A percentile compares a stretch with the other conserved stretches of the same genome.
phyloP scores from a whole-genome alignment of 2,888 invertebrate genomes.

The Mythimna loreyi region DNA sequence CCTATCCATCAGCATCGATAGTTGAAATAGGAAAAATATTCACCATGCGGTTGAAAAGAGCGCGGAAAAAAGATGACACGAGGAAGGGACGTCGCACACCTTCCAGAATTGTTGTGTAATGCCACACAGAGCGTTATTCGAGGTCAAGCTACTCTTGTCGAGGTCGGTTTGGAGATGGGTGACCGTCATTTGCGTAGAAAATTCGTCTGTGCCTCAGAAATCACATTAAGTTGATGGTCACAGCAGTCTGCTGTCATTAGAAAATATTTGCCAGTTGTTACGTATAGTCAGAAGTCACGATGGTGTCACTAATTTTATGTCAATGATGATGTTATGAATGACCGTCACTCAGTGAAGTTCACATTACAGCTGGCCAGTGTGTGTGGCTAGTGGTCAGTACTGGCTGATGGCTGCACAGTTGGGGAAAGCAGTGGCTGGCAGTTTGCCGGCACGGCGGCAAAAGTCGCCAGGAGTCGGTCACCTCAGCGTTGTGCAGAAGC shows the following conservation, averaged over 20 bases:
- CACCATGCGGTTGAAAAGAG: neutral
- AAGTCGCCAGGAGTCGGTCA: constrained; percentile 27
- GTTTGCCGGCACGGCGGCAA: constrained; percentile 9
- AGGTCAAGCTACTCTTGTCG: too few relatives aligned
- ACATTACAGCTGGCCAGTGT: neutral
- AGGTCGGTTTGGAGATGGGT: too few relatives aligned
- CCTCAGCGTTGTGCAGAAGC: constrained; percentile 43
- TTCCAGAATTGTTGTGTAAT: too few relatives aligned
- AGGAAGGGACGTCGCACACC: too few relatives aligned
- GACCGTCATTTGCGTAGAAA: too few relatives aligned
- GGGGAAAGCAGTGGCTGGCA: constrained; percentile 28
- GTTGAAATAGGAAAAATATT: neutral
- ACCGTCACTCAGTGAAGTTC: neutral
- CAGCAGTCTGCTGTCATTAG: too few relatives aligned
- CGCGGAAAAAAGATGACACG: too few relatives aligned
- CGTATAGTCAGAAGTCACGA: neutral
- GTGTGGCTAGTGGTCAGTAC: neutral
- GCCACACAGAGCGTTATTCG: too few relatives aligned
- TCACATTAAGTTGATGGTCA: too few relatives aligned
- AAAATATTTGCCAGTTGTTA: too few relatives aligned
- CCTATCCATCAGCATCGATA: neutral
- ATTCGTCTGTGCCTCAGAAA: too few relatives aligned
- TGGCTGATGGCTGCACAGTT: constrained; percentile 5
- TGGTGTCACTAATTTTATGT: neutral
- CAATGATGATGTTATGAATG: neutral